A percentile compares a stretch with the other conserved stretches of the same genome.
phyloP scores from a whole-genome alignment of 2,797 vertebrate species.

The Peromyscus nudipes region DNA sequence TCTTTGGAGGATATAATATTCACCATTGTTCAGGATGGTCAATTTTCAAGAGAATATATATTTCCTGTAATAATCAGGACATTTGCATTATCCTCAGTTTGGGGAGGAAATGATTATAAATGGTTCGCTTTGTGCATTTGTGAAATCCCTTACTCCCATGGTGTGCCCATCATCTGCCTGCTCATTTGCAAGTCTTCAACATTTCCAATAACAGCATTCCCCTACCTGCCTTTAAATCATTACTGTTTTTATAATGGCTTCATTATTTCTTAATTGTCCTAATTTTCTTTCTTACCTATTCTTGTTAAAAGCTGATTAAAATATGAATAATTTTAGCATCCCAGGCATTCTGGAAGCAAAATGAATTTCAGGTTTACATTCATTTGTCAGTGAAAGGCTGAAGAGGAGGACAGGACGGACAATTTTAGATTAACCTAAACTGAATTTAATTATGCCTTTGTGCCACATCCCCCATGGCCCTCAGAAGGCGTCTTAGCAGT shows the following conservation, averaged over 20 bases:
- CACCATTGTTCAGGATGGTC: slow-evolving; percentile 48
- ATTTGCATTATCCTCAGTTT: slow-evolving; percentile 73
- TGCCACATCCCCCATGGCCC: background rate
- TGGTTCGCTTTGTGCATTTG: slow-evolving; percentile 49
- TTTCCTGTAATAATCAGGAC: slow-evolving; percentile 70
- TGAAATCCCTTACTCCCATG: slow-evolving; percentile 68
- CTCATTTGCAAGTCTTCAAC: slow-evolving; percentile 75
- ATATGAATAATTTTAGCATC: slow-evolving; percentile 79
- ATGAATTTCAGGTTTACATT: slow-evolving; percentile 66
- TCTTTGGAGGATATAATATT: slow-evolving; percentile 48
- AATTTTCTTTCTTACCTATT: slow-evolving; percentile 83
- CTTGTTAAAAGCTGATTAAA: slow-evolving; percentile 83
- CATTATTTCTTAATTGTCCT: slow-evolving; percentile 84
- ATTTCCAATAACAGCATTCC: slow-evolving; percentile 80
- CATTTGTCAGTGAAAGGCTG: slow-evolving; percentile 68
- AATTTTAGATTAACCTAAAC: slow-evolving; percentile 64
- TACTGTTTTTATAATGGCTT: slow-evolving; percentile 83
- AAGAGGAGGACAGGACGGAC: slow-evolving; percentile 57
- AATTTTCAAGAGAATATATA: slow-evolving; percentile 73
- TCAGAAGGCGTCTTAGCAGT: background rate
- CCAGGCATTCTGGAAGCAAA: slow-evolving; percentile 77
- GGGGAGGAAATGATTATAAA: slow-evolving; percentile 69
- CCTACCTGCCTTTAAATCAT: slow-evolving; percentile 80
- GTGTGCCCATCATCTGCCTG: slow-evolving; percentile 65
- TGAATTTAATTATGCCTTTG: slow-evolving; percentile 50